Conservation (phyloP, 2,888 invertebrate species). For the Temnothorax rugatulus region DNA sequence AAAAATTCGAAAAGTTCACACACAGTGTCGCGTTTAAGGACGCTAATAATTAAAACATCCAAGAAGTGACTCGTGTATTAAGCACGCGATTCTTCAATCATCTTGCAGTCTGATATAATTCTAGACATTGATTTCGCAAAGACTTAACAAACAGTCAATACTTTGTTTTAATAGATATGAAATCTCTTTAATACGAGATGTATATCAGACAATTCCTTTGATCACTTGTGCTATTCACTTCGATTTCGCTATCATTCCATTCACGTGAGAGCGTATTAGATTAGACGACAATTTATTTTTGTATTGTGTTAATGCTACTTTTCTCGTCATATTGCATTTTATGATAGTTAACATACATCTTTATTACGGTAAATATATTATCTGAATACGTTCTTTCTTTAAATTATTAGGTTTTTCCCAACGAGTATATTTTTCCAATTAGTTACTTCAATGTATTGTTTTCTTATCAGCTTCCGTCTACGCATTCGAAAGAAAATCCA, state of each 20-base stretch:
- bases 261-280: background rate
- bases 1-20: background rate
- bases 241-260: background rate
- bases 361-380: background rate
- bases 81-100: background rate
- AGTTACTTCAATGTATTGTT: background rate
- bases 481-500: background rate
- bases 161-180: slow-evolving; percentile 3
- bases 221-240: background rate
- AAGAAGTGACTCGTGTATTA: background rate
- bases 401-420: background rate
- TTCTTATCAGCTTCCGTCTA: background rate
- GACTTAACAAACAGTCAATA: background rate
- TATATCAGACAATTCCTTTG: background rate
- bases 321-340: background rate
- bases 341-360: background rate
- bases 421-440: background rate
- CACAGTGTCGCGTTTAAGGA: background rate
- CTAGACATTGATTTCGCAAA: background rate
- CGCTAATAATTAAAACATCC: background rate
- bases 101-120: background rate
- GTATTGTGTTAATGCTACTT: background rate
- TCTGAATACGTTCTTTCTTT: background rate
- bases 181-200: background rate
- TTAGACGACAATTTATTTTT: background rate